Base-by-base conservation (phyloP, 2,888 invertebrate genomes). In the Drosophila mayaguana region DNA sequence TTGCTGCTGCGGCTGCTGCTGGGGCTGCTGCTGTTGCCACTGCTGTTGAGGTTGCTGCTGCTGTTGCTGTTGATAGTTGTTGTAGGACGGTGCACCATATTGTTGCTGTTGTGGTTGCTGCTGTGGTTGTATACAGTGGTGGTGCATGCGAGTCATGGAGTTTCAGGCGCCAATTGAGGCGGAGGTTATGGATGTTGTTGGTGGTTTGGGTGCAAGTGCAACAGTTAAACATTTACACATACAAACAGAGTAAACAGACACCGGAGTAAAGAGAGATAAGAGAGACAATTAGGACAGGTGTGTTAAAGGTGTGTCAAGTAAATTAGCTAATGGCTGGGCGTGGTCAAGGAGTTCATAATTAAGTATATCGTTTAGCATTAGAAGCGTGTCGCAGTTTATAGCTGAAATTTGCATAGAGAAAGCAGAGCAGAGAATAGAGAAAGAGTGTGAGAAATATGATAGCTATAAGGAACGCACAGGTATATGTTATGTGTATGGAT, bases 81-180 rank as follows among this genome's bases (percentile, higher is more conserved):
- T 80, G 70, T 76, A 65, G 28, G 89, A 78, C 46, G 90, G 78
- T 54, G 88, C 85, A 76, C 83, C 84, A 87, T 90, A 89, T 80
- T 84, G 90, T 69, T 88, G 91, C 76, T 89, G 80, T 60, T 75
- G 77, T 60, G 77, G 75, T 62, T 63, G 60, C 45, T 57, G 67
- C 53, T 65, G 64, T 78, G 45, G 62, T 51, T 60, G 56, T 60
- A 70, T 66, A 2, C 63, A 28, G 42, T 71, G 45, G 72, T 72
- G 62, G 67, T 66, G 73, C 80, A 79, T 86, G 69, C 84, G 70
- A 65, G 50, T 67, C 70, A 69, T 73, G 68, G 68, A 65, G 64
- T 61, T 77, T 65, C 59, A 63, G 67, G 69, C 73, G 60, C 71
- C 75, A 56, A 69, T 43, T 0, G 40, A 61, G 53, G 59, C 54